Conservation (phyloP, 2,888 invertebrate genomes). For the Diarsia rubi region DNA sequence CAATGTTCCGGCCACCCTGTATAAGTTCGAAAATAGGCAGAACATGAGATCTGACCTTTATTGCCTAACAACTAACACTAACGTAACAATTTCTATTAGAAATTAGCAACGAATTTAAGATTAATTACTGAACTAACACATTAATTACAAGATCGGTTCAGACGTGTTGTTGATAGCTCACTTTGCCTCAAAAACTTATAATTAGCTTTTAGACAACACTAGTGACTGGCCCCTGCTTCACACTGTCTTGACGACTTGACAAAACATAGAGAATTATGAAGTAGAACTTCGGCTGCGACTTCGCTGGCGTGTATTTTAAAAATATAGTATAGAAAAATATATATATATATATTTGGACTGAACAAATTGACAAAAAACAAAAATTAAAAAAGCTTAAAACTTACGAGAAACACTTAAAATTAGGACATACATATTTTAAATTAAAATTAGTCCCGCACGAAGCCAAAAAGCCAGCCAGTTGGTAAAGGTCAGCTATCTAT, state of each 20-base stretch:
- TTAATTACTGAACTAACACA: conserved; percentile 20
- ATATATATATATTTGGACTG: too few species aligned
- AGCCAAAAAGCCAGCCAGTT: too few species aligned
- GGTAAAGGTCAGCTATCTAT: too few species aligned
- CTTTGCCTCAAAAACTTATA: conserved; percentile 28
- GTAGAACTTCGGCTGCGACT: background rate
- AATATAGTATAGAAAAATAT: too few species aligned
- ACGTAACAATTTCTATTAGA: conserved; percentile 6
- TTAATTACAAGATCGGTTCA: conserved; percentile 27
- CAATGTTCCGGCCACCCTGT: too few species aligned
- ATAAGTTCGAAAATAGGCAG: background rate
- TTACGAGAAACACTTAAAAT: too few species aligned
- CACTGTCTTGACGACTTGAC: background rate
- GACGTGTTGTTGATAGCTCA: conserved; percentile 25
- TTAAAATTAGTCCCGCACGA: too few species aligned
- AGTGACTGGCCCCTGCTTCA: background rate
- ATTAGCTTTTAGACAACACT: conserved; percentile 21
- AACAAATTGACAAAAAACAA: too few species aligned
- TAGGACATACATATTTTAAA: too few species aligned
- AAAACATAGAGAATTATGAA: background rate
- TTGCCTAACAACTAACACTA: background rate
- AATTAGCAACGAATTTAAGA: conserved; percentile 2
- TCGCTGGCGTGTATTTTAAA: too few species aligned
- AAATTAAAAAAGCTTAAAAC: too few species aligned
- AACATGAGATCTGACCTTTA: background rate